These are phyloP conservation scores for Sialia sialis DNA, from an alignment of 2,113 vertebrate species.

Conservation along the genomic window DNA sequence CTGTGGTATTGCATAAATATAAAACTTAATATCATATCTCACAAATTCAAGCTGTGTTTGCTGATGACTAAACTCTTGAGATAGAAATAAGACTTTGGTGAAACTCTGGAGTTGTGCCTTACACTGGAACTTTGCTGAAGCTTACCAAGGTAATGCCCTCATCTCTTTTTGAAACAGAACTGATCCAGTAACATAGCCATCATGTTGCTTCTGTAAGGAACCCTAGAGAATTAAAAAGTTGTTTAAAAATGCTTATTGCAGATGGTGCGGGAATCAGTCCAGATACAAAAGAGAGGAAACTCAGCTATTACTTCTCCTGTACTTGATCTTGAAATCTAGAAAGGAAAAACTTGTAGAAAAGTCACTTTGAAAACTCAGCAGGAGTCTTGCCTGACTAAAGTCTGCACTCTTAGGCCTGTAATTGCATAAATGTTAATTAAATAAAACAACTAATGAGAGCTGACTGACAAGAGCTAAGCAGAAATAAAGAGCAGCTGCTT, in stretches of 20 bases:
- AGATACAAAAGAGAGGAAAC: background rate
- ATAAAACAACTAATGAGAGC: background rate
- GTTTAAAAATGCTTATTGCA: background rate
- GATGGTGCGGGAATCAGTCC: background rate
- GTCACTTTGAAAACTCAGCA: background rate
- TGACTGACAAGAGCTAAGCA: background rate
- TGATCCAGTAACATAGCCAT: background rate
- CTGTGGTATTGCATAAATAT: background rate
- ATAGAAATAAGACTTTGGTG: background rate
- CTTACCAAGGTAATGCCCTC: background rate
- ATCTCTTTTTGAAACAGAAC: background rate
- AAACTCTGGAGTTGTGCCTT: background rate
- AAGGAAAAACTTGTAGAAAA: background rate
- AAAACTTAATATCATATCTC: background rate
- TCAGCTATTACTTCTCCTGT: background rate
- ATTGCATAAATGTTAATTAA: slow-evolving; percentile 8
- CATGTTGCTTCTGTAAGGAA: background rate
- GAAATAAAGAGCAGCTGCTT: background rate
- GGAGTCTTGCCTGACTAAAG: background rate
- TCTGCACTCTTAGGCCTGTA: background rate
- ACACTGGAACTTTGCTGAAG: background rate
- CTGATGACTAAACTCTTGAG: background rate
- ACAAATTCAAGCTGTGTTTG: background rate
- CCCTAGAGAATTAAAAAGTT: background rate
- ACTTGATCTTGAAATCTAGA: background rate